Evolutionary conservation across 2,888 invertebrate genomes (phyloP), one percentile per base, ranked within the genome.

Genomic region (Lasioglossum zephyrum): DNA sequence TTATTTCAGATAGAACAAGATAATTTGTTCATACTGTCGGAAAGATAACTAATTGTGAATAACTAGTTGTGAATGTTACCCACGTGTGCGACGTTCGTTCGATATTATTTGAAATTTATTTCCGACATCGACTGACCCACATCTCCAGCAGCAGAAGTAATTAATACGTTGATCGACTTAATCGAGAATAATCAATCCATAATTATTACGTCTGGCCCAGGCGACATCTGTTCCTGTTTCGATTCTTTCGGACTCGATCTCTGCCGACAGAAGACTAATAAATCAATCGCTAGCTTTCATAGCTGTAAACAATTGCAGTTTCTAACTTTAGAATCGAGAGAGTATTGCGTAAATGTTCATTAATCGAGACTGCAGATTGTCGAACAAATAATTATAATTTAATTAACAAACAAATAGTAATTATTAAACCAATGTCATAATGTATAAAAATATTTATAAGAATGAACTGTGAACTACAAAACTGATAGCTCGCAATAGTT

Each of bases 101-200:
- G 31, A 4, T 22, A 57, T 63, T 76, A 66, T 31, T 49, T 31
- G 31, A 73, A 73, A 82, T 49, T 36, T 41, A 53, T 26, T 73
- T 47, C 57, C 44, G 70, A 22, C 31, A 16, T 26, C 16, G 22
- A 16, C 63, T 22, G 53, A 47, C 26, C 69, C 16, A 73, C 39
- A 73, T 31, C 41, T 36, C 31, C 53, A 77, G 47, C 39, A 73
- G 66, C 69, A 66, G 72, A 26, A 53, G 41, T 75, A 85, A 85
- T 74, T 80, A 79, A 80, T 80, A 79, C 53, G 69, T 26, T 80
- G 70, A 87, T 82, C 79, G 85, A 87, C 86, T 89, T 92, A 92
- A 92, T 92, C 91, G 92, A 83, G 88, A 89, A 91, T 91, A 88
- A 91, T 92, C 91, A 90, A 91, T 92, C 87, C 83, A 77, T 90